A percentile compares a stretch with the other conserved stretches of the same genome.
These are phyloP conservation scores for Butorides virescens DNA, from an alignment of 2,113 vertebrate species.

Conservation along the genomic window DNA sequence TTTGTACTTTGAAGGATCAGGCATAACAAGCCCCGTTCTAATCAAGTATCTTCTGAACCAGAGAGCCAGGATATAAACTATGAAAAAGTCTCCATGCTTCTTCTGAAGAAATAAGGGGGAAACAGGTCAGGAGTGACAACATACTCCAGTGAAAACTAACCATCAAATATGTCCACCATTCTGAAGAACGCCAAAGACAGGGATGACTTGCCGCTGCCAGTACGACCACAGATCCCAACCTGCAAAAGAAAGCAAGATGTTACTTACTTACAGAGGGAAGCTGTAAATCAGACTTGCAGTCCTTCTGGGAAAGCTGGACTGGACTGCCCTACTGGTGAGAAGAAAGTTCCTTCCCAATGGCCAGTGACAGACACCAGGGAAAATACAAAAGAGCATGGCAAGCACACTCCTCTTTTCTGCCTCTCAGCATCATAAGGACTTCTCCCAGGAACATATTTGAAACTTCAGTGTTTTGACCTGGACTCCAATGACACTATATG, in stretches of 20 bases:
- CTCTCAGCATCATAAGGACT: background rate
- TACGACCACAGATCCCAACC: conserved; percentile 97
- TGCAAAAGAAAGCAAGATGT: conserved; percentile 44
- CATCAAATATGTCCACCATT: conserved; percentile 98
- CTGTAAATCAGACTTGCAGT: background rate
- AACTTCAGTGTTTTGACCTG: background rate
- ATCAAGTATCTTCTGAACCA: background rate
- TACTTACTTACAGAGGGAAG: background rate
- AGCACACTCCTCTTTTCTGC: background rate
- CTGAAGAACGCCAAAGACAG: conserved; percentile 97
- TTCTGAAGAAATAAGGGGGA: background rate
- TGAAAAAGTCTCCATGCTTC: background rate
- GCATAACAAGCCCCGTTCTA: background rate
- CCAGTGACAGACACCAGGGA: background rate
- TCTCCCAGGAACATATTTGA: background rate
- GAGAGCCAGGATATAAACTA: background rate
- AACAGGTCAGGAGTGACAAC: background rate
- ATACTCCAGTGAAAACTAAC: conserved; percentile 69
- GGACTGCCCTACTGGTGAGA: background rate
- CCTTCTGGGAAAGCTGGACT: background rate
- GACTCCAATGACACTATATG: background rate
- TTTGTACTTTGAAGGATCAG: background rate
- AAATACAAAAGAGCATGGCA: background rate
- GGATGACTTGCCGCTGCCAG: conserved; percentile 96
- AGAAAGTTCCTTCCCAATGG: background rate